A percentile compares a stretch with the other conserved stretches of the same genome.
Conservation (phyloP, 2,113 vertebrate species). For the Sorex fumeus region DNA sequence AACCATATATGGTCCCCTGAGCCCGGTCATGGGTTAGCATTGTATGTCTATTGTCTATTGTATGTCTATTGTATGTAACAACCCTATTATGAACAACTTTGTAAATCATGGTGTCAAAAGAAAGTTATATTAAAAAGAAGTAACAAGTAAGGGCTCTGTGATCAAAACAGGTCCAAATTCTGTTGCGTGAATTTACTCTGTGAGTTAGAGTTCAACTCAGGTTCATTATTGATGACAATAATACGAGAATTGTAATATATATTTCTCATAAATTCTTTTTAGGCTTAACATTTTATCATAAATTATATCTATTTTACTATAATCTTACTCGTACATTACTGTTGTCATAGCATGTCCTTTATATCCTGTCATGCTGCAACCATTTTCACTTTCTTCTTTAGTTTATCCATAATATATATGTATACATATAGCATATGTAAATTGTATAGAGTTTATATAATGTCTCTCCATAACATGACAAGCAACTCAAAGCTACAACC, state of each 20-base stretch:
- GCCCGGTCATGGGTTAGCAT: too few relatives aligned
- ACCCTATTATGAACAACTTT: too few relatives aligned
- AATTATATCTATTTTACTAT: background rate
- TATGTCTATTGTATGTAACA: too few relatives aligned
- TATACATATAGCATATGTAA: background rate
- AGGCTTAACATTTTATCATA: background rate
- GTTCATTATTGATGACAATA: background rate
- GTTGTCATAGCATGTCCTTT: constrained; percentile 26
- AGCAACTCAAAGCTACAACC: background rate
- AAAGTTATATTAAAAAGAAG: too few relatives aligned
- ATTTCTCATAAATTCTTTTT: background rate
- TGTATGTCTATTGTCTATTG: too few relatives aligned
- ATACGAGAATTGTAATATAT: background rate
- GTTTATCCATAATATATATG: background rate
- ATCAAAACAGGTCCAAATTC: constrained; percentile 21
- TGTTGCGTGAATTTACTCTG: constrained; percentile 6
- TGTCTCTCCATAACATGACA: background rate
- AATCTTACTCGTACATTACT: background rate
- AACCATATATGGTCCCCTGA: too few relatives aligned
- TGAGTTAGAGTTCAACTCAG: background rate
- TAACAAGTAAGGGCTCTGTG: background rate
- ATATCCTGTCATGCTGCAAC: background rate
- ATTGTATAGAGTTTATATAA: too few relatives aligned
- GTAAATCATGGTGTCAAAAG: too few relatives aligned
- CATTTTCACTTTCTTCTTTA: constrained; percentile 25